Percentiles rank a stretch among this genome's conserved stretches.
These are phyloP conservation scores for Dendroctonus ponderosae DNA, from an alignment of 1,140 invertebrate species.

Conservation along the genomic window DNA sequence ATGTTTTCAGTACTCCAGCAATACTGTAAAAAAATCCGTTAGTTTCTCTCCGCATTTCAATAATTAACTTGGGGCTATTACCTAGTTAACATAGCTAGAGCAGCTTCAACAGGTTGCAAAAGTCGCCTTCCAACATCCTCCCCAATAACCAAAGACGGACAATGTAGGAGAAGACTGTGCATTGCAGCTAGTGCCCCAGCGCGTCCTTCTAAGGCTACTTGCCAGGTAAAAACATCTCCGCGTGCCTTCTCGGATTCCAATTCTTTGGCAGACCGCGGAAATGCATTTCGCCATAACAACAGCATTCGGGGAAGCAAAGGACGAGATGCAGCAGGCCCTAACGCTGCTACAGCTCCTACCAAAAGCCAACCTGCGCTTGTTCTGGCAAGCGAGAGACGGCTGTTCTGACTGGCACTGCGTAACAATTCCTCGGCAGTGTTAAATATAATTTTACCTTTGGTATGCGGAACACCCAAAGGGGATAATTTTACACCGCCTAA, in stretches of 20 bases:
- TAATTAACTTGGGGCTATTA: slow-evolving; percentile 52
- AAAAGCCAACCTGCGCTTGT: slow-evolving; percentile 97
- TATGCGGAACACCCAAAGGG: slow-evolving; percentile 93
- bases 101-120: slow-evolving; percentile 86
- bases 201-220: slow-evolving; percentile 94
- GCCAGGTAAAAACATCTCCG: slow-evolving; percentile 98
- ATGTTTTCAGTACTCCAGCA: slow-evolving; percentile 83
- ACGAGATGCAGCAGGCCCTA: slow-evolving; percentile 86
- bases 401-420: slow-evolving; percentile 95
- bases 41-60: neutral
- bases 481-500: slow-evolving; percentile 88
- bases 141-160: slow-evolving; percentile 86
- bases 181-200: slow-evolving; percentile 94
- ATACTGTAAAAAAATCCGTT: slow-evolving; percentile 59
- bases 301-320: slow-evolving; percentile 89
- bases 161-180: slow-evolving; percentile 89
- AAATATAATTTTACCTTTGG: slow-evolving; percentile 94
- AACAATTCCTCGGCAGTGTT: slow-evolving; percentile 96
- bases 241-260: slow-evolving; percentile 95
- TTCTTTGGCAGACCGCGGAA: slow-evolving; percentile 93
- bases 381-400: slow-evolving; percentile 87
- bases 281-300: slow-evolving; percentile 95
- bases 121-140: slow-evolving; percentile 86
- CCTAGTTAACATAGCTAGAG: slow-evolving; percentile 91
- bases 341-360: slow-evolving; percentile 93